Base-by-base conservation (phyloP, 1,140 invertebrate genomes). In the Leptopilina clavipes region DNA sequence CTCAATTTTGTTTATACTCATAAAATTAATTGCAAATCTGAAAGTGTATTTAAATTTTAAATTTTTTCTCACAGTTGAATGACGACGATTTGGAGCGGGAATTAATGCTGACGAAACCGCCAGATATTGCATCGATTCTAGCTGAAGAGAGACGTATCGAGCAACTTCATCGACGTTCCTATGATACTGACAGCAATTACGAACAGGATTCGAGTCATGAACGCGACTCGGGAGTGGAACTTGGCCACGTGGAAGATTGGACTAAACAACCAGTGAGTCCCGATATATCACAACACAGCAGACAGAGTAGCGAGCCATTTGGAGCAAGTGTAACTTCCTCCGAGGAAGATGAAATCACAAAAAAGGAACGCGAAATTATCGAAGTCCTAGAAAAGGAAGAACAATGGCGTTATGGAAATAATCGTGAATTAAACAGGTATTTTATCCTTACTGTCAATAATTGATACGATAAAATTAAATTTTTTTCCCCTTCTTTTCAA, bases 131-230 rank as follows among this genome's bases (percentile, higher is more conserved):
- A 22, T 93, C 93, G 22, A 93, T 96, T 85, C 89, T 96, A 17
- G 94, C 95, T 83, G 94, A 96, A 83, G 95, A 96, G 86, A 92
- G 94, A 18, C 93, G 95, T 75, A 92, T 96, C 73, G 94, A 96
- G 81, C 95, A 95, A 83, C 91, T 95, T 18, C 91, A 92, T 76
- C 88, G 91, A 40, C 91, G 91, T 8, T 91, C 91, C n/a, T 90
- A 91, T 81, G 91, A 91, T 75, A 91, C 91, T 0, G 91, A 91
- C 78, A 91, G 90, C 78, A 91, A 92, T 77, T 90, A 90, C 75
- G 89, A 91, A 59, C 89, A 90, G 71, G 89, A 90, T 74, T 90
- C 89, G 17, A 90, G 88, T 72, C 89, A 90, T 76, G 89, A 90
- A 59, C 86, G 95, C 70, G 95, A 96, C 86, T 95, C 95, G 0